Evolutionary conservation across 2,113 vertebrate species (phyloP), one percentile per base, ranked within the genome.

Genomic region (Cephalopterus ornatus): DNA sequence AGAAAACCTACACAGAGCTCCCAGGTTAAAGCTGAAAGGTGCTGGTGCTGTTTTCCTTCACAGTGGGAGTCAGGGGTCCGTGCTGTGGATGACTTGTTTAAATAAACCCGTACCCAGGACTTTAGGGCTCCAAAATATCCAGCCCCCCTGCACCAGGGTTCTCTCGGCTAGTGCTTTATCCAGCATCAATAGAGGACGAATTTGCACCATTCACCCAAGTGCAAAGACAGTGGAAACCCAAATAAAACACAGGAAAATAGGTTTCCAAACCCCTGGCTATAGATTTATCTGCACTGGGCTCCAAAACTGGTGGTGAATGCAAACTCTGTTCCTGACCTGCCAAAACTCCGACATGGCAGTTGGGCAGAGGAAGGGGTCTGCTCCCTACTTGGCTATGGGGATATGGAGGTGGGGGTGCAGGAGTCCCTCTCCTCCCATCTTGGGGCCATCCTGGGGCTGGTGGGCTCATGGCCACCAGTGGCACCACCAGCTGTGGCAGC

Each of bases 161-260:
- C 94, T 83, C 72, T 61, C 39, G 68, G 44, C 86, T 68, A 41
- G 39, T 4, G 2, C 55, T 82, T 92, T 93, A 73, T 79, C 42
- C 30, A 78, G 63, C 24, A 78, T 42, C 74, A 88, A 47, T 52
- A 84, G 53, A 63, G 32, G 78, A 94, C 96, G 95, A 97, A 96
- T 97, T 92, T 92, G 44, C 65, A 85, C 92, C 87, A 94, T 97
- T 97, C 95, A 96, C 76, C 23, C 58, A 19, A 86, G 41, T 41
- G 77, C 75, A 94, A 95, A 94, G 94, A 96, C 94, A 95, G 96
- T 94, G 89, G 92, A 97, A 97, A 97, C 58, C 32, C 85, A 97
- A 97, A 97, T 89, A 97, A 94, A 96, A 95, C 95, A 96, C 94
- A 96, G 96, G 96, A 96, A 97, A 93, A 96, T 75, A 47, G 78